These are phyloP conservation scores for Drosophila testacea DNA, from an alignment of 2,888 invertebrate genomes.

Conservation along the genomic window DNA sequence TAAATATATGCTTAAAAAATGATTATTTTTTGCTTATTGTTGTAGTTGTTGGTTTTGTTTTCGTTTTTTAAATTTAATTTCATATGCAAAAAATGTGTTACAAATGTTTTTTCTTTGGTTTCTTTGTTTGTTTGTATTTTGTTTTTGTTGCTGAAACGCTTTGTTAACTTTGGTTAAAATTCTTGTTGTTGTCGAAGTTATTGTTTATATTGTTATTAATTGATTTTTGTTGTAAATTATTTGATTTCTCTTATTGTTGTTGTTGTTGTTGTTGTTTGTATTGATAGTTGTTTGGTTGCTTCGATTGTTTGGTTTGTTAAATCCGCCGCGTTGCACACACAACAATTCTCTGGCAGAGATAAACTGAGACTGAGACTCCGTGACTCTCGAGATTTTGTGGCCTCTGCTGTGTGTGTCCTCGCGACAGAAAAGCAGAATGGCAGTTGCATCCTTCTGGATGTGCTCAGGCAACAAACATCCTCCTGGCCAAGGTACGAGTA, in stretches of 20 bases:
- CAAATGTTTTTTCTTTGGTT: conserved; percentile 44
- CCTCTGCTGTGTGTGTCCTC: conserved; percentile 31
- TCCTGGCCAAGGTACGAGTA: conserved; percentile 22
- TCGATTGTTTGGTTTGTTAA: conserved; percentile 7
- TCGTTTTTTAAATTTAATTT: conserved; percentile 17
- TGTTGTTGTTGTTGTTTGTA: conserved; percentile 19
- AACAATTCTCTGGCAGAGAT: conserved; percentile 81
- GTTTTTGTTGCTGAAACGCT: conserved; percentile 75
- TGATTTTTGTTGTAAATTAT: conserved; percentile 43
- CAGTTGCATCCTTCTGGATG: conserved; percentile 70
- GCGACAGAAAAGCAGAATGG: conserved; percentile 34
- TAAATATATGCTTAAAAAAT: conserved; percentile 17
- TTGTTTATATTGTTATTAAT: conserved; percentile 6
- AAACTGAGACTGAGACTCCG: conserved; percentile 65
- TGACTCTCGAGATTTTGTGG: conserved; percentile 12
- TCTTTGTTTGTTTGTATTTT: conserved; percentile 28
- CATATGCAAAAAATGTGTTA: conserved; percentile 60
- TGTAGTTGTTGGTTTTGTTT: conserved; percentile 1
- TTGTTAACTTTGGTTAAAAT: conserved; percentile 76
- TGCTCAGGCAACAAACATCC: conserved; percentile 31
- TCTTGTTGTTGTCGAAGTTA: conserved; percentile 59
- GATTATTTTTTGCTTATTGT: conserved; percentile 12
- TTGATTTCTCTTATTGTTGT: conserved; percentile 37
- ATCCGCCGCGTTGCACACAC: conserved; percentile 81
- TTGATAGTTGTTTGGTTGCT: conserved; percentile 13